phyloP scores from a whole-genome alignment of 2,113 vertebrate genomes.

The Coptodon rendalli region DNA sequence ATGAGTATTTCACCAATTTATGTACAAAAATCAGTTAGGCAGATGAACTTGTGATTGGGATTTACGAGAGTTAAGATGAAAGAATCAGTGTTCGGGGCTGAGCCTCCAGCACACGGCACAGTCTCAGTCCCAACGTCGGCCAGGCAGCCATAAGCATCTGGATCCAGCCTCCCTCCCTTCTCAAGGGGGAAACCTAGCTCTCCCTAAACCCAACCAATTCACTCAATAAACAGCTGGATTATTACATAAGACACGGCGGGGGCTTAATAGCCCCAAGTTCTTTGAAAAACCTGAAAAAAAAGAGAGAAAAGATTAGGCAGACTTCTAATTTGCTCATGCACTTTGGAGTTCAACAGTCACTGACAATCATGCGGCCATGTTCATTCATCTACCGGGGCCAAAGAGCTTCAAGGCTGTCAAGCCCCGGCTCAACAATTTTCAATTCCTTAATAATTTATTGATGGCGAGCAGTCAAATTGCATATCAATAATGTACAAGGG shows the following conservation, averaged over 20 bases:
- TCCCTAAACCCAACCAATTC: background rate
- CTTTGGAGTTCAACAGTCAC: conserved; percentile 18
- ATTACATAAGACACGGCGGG: conserved; percentile 17
- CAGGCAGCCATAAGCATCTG: conserved; percentile 24
- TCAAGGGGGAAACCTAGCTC: background rate
- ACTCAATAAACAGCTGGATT: conserved; percentile 47
- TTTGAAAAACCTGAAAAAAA: background rate
- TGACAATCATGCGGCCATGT: background rate
- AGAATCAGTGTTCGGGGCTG: background rate
- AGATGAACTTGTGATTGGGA: background rate
- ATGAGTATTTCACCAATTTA: background rate
- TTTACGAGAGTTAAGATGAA: background rate
- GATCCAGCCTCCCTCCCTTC: conserved; percentile 12
- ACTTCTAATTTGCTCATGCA: background rate
- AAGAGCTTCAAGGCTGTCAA: conserved; percentile 32
- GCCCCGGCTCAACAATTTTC: conserved; percentile 59
- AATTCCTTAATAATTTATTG: conserved; percentile 68
- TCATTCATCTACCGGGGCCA: conserved; percentile 21
- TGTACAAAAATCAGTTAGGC: background rate
- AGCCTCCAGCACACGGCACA: background rate
- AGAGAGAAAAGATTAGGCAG: background rate
- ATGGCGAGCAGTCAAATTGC: conserved; percentile 66
- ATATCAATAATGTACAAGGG: conserved; percentile 70
- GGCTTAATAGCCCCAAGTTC: background rate
- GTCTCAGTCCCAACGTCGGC: background rate